A percentile compares a stretch with the other conserved stretches of the same genome.
Conservation (phyloP, 2,113 vertebrate species). For the Mus spicilegus region DNA sequence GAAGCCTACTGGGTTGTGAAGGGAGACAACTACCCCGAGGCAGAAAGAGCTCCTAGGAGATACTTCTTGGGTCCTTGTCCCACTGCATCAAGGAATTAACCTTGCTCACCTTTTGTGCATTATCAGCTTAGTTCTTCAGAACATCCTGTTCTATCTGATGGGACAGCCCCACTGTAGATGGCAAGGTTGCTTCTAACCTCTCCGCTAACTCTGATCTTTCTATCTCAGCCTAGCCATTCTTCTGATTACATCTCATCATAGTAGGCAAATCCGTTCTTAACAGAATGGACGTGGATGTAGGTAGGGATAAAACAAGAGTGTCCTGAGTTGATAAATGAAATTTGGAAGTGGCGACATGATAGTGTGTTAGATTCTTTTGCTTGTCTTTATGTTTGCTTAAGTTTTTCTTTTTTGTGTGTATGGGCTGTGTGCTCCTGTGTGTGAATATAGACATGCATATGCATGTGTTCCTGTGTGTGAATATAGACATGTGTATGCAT, state of each 20-base stretch:
- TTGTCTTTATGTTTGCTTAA: neutral
- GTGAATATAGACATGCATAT: too few relatives aligned
- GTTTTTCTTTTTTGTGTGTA: neutral
- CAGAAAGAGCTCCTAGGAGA: neutral
- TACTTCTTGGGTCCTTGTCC: neutral
- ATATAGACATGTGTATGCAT: accelerated
- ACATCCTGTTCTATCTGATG: neutral
- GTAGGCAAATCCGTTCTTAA: neutral
- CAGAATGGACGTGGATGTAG: neutral
- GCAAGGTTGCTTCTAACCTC: neutral
- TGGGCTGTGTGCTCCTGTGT: too few relatives aligned
- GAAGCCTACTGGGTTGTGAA: neutral
- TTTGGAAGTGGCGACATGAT: neutral
- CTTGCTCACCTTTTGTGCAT: neutral
- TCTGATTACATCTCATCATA: neutral
- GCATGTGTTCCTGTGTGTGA: neutral
- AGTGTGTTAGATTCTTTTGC: neutral
- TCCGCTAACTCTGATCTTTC: neutral
- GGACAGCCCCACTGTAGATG: neutral
- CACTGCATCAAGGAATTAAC: neutral
- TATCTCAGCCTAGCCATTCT: neutral
- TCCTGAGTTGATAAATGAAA: neutral
- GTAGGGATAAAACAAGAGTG: neutral
- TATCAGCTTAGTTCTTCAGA: neutral
- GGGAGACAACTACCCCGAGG: neutral